phyloP scores from a whole-genome alignment of 2,888 invertebrate species.

The Protophormia terraenovae region DNA sequence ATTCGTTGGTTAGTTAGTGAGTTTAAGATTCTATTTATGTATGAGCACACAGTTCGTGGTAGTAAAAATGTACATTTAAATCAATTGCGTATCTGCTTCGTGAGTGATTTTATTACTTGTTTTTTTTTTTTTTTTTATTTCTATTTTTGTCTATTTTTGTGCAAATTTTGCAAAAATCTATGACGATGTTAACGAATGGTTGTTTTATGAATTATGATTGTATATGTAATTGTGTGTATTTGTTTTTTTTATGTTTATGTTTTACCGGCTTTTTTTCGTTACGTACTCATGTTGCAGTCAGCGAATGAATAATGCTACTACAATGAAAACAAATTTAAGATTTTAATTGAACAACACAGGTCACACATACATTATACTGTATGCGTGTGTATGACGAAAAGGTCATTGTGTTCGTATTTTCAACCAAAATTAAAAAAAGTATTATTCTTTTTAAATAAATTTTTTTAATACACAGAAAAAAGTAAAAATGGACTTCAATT shows the following conservation, averaged over 20 bases:
- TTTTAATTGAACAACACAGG: slow-evolving; percentile 13
- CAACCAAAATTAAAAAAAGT: not conserved
- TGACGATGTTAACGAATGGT: slow-evolving; percentile 24
- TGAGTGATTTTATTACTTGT: slow-evolving; percentile 35
- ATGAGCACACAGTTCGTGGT: slow-evolving; percentile 16
- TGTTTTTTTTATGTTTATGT: slow-evolving; percentile 46
- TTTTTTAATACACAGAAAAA: not conserved
- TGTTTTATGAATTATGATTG: slow-evolving; percentile 31
- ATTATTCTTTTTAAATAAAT: not conserved
- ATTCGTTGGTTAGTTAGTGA: slow-evolving; percentile 28
- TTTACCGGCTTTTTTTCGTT: slow-evolving; percentile 55
- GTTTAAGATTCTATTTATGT: slow-evolving; percentile 22
- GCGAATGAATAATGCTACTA: not conserved
- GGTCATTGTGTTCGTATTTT: slow-evolving; percentile 8
- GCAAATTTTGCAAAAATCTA: not conserved
- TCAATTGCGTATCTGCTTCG: slow-evolving; percentile 62
- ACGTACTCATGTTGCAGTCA: slow-evolving; percentile 7
- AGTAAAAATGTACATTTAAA: slow-evolving; percentile 61
- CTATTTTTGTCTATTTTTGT: not conserved
- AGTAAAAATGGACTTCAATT: too few species aligned
- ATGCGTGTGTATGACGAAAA: not conserved
- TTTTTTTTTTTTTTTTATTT: slow-evolving; percentile 28
- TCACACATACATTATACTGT: not conserved
- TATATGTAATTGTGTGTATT: slow-evolving; percentile 25
- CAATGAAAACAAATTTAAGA: slow-evolving; percentile 39